These are phyloP conservation scores for Cheumatopsyche charites DNA, from an alignment of 1,140 invertebrate species.

Conservation along the genomic window DNA sequence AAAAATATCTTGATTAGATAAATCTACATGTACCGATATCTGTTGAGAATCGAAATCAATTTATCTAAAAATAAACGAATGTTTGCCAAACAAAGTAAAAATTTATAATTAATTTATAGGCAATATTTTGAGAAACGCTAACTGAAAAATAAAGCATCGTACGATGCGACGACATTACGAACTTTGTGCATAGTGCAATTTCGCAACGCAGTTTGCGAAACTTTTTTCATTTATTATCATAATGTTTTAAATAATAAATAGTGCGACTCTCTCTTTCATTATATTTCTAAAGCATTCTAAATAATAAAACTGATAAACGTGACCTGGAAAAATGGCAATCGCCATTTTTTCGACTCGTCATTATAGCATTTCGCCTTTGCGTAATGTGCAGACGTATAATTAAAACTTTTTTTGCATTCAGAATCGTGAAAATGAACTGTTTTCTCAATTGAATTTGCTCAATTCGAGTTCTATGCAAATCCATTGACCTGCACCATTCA, in stretches of 20 bases:
- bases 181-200: neutral
- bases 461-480: too few species aligned
- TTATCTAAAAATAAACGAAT: too few species aligned
- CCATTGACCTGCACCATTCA: too few species aligned
- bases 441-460: too few species aligned
- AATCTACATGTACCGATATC: too few species aligned
- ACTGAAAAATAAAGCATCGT: too few species aligned
- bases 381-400: neutral
- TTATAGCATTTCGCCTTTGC: slow-evolving; percentile 9
- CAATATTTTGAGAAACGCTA: too few species aligned
- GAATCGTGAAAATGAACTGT: too few species aligned
- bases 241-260: slow-evolving; percentile 7
- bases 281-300: neutral
- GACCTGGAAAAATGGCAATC: slow-evolving; percentile 15
- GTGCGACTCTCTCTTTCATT: neutral
- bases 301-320: slow-evolving; percentile 17
- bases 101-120: too few species aligned
- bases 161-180: slow-evolving; percentile 4
- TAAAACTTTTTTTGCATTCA: neutral
- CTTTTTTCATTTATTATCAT: slow-evolving; percentile 10
- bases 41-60: too few species aligned
- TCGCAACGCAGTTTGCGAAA: slow-evolving; percentile 1
- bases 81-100: too few species aligned
- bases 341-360: slow-evolving; percentile 2
- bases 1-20: too few species aligned